Evolutionary conservation across 2,113 vertebrate genomes (phyloP).

Genomic region (Pedionomus torquatus): DNA sequence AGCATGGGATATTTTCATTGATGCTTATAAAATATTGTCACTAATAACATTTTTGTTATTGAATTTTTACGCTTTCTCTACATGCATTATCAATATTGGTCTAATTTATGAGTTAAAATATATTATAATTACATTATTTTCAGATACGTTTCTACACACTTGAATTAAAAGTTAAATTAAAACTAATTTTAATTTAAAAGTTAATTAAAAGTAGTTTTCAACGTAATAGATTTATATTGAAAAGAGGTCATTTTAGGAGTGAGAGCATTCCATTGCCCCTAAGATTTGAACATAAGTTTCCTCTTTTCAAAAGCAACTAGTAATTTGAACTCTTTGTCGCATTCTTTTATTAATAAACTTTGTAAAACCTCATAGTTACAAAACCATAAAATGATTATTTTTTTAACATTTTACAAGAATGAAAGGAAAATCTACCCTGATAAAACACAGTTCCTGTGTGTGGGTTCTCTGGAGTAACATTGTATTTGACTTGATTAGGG

Average conservation of each 20-base stretch:
- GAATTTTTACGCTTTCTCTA: neutral
- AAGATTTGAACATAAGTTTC: neutral
- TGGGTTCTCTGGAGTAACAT: neutral
- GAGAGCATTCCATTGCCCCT: neutral
- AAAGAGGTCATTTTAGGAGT: neutral
- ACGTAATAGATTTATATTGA: neutral
- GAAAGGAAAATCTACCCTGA: neutral
- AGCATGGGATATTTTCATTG: neutral
- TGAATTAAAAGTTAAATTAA: neutral
- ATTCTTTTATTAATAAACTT: neutral
- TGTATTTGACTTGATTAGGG: neutral
- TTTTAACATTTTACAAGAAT: neutral
- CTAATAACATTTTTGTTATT: no score
- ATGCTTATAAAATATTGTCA: neutral
- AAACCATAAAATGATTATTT: neutral
- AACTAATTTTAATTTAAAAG: no score
- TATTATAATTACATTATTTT: neutral
- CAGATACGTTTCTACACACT: neutral
- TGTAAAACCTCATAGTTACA: neutral
- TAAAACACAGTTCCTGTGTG: neutral
- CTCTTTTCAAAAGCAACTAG: neutral
- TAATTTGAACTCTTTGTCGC: neutral
- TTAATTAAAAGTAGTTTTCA: no score
- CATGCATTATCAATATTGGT: neutral
- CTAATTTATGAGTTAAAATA: neutral